Percentiles rank a stretch among this genome's conserved stretches.
Conservation (phyloP, 2,797 vertebrate species). For the Natrix natrix region DNA sequence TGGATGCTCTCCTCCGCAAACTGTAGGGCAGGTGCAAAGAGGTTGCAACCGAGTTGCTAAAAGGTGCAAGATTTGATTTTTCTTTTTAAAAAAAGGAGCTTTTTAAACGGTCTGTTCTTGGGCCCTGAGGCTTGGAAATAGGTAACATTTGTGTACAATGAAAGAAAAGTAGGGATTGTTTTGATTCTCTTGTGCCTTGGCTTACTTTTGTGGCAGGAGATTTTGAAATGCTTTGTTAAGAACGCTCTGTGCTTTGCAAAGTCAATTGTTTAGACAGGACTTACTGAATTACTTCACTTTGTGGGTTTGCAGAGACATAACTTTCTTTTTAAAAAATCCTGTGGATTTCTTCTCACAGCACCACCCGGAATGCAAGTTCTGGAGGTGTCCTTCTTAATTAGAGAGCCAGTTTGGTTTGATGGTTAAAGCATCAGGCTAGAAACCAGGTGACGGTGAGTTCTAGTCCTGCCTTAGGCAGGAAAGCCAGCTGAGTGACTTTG, state of each 20-base stretch:
- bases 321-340: background rate
- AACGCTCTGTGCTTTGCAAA: background rate
- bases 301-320: background rate
- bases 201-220: background rate
- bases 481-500: too few species aligned
- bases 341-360: background rate
- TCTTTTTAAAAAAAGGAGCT: too few species aligned
- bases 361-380: too few species aligned
- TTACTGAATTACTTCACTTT: background rate
- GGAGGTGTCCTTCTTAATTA: background rate
- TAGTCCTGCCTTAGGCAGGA: background rate
- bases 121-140: background rate
- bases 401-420: background rate
- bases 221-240: background rate
- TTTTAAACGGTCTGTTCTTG: background rate
- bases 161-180: background rate
- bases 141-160: background rate
- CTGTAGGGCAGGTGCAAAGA: background rate
- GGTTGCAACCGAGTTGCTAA: background rate
- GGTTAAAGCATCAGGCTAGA: background rate
- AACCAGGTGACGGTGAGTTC: background rate
- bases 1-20: constrained; percentile 41
- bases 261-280: background rate
- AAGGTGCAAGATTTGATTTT: background rate
- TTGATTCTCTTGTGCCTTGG: background rate